Evolutionary conservation across 2,888 invertebrate species (phyloP).

Genomic region (Blomia tropicalis): DNA sequence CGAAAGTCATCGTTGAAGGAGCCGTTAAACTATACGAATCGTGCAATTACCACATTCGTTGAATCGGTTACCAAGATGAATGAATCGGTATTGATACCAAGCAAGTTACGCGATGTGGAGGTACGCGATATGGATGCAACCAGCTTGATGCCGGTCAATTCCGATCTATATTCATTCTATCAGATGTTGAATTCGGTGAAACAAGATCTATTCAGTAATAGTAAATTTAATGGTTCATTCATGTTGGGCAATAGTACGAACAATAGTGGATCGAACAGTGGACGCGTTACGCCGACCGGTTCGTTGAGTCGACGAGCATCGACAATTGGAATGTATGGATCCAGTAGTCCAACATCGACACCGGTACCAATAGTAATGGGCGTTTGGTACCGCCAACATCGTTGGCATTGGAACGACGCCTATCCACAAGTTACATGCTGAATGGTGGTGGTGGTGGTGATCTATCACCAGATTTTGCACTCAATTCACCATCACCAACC

Average conservation of each 20-base stretch:
- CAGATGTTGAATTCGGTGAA: constrained; percentile 12
- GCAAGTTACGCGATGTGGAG: constrained; percentile 14
- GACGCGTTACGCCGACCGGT: constrained; percentile 2
- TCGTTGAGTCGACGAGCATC: constrained; percentile 6
- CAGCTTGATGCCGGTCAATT: constrained; percentile 4
- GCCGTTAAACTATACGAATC: constrained; percentile 5
- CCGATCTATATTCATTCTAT: constrained; percentile 17
- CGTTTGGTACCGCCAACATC: background rate
- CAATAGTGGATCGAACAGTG: constrained; percentile 9
- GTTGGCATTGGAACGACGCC: constrained; percentile 13
- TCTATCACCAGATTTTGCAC: background rate
- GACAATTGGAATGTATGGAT: background rate
- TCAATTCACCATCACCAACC: too few species aligned
- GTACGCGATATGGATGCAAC: constrained; percentile 4
- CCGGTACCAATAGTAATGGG: background rate
- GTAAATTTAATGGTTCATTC: background rate
- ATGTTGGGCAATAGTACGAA: background rate
- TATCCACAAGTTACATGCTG: background rate
- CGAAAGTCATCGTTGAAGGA: constrained; percentile 4
- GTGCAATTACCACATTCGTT: constrained; percentile 9
- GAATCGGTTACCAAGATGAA: constrained; percentile 17
- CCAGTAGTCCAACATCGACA: background rate
- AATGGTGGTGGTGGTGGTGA: background rate
- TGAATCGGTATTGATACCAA: constrained; percentile 13
- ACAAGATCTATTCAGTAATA: constrained; percentile 16